phyloP scores from a whole-genome alignment of 2,888 invertebrate genomes.

The Agonopterix alstromeriana region DNA sequence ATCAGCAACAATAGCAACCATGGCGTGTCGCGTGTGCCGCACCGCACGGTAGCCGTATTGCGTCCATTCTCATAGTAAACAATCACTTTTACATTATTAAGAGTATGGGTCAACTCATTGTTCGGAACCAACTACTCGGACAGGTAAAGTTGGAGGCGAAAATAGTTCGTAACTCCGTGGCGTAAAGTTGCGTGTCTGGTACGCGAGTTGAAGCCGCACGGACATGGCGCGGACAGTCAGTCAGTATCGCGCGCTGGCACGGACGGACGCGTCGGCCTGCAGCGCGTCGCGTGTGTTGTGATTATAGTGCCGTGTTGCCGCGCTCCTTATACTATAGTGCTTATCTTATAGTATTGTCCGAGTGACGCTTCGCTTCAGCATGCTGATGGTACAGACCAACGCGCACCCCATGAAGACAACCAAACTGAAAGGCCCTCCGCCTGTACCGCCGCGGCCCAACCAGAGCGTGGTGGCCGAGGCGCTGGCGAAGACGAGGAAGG shows the following conservation, averaged over 20 bases:
- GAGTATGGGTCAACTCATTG: conserved; percentile 50
- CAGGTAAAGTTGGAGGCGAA: conserved; percentile 6
- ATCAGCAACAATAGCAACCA: conserved; percentile 44
- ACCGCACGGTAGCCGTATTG: conserved; percentile 18
- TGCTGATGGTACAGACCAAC: conserved; percentile 76
- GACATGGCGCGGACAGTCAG: conserved; percentile 7
- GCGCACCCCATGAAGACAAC: conserved; percentile 72
- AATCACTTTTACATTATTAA: conserved; percentile 47
- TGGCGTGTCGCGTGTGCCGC: conserved; percentile 28
- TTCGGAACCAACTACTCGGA: conserved; percentile 20
- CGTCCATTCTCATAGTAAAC: conserved; percentile 50
- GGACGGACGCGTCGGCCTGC: conserved; percentile 18
- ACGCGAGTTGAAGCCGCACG: background rate
- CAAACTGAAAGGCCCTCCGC: conserved; percentile 81
- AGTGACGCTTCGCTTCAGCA: conserved; percentile 55
- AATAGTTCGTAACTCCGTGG: conserved; percentile 10
- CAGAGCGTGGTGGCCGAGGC: conserved; percentile 84
- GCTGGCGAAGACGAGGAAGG: conserved; percentile 79
- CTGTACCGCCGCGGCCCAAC: conserved; percentile 88
- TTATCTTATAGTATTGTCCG: conserved; percentile 66
- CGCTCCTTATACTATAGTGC: conserved; percentile 70
- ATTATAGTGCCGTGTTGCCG: conserved; percentile 46
- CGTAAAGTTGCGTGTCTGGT: conserved; percentile 10
- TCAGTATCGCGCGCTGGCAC: conserved; percentile 33
- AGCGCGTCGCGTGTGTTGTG: conserved; percentile 8